Conservation (phyloP, 2,797 vertebrate genomes). For the Anolis apletophallus region DNA sequence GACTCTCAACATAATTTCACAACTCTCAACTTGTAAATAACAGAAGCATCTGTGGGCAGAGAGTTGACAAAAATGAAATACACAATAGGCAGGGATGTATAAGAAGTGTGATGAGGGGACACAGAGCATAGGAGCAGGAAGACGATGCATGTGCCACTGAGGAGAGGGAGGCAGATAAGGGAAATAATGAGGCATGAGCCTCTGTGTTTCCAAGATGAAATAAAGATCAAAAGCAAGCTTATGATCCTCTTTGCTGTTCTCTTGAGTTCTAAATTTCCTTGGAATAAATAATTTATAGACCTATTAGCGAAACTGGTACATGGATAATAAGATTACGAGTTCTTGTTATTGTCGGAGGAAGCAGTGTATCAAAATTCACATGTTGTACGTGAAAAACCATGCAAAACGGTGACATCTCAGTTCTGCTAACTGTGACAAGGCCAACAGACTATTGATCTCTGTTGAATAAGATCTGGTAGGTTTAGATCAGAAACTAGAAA, state of each 20-base stretch:
- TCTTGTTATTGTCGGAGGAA: conserved; percentile 4
- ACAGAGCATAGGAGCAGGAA: background rate
- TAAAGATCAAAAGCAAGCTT: conserved; percentile 4
- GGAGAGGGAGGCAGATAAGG: background rate
- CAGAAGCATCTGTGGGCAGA: background rate
- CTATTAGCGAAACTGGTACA: background rate
- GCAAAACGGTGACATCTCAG: conserved; percentile 4
- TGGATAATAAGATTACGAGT: background rate
- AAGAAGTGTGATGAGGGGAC: background rate
- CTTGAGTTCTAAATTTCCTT: conserved; percentile 2
- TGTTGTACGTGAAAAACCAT: background rate
- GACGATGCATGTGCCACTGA: background rate
- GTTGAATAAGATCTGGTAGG: background rate
- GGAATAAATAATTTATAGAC: conserved; percentile 15
- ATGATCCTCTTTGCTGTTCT: background rate
- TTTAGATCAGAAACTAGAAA: background rate
- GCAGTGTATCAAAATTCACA: background rate
- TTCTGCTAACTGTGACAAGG: background rate
- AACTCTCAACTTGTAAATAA: background rate
- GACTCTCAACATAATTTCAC: background rate
- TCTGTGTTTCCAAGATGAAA: background rate
- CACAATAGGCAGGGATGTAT: background rate
- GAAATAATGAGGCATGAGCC: background rate
- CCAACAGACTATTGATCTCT: background rate
- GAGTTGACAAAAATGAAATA: background rate